Percentiles rank a stretch among this genome's conserved stretches.
phyloP scores from a whole-genome alignment of 2,113 vertebrate genomes.

The Isurus oxyrinchus region DNA sequence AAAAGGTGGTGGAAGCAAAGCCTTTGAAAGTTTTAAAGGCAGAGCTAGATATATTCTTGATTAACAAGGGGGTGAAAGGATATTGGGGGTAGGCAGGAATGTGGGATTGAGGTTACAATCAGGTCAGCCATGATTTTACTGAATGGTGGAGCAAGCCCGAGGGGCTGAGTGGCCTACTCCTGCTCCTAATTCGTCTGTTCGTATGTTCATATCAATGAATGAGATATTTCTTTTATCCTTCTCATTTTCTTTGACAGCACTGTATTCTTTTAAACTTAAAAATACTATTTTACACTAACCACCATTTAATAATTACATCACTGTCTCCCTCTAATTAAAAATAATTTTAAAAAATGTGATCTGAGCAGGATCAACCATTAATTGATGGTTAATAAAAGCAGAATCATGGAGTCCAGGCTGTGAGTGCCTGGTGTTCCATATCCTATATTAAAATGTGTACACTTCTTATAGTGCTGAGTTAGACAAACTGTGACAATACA shows the following conservation, averaged over 20 bases:
- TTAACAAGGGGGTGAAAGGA: too few species aligned
- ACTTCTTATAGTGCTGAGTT: slow-evolving; percentile 68
- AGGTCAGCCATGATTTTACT: too few species aligned
- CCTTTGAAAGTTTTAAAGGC: too few species aligned
- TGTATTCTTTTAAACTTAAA: neutral
- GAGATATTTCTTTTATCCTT: neutral
- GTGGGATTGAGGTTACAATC: too few species aligned
- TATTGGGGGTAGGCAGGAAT: too few species aligned
- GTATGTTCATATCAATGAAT: neutral
- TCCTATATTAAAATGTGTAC: slow-evolving; percentile 70
- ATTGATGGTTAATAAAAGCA: slow-evolving; percentile 72
- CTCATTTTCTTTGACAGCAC: neutral
- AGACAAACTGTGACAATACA: slow-evolving; percentile 73
- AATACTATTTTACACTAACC: neutral
- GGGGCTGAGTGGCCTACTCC: too few species aligned
- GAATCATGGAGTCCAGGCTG: slow-evolving; percentile 62
- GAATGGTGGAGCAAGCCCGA: too few species aligned
- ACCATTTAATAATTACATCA: neutral
- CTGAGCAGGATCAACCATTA: slow-evolving; percentile 53
- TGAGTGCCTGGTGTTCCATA: slow-evolving; percentile 65
- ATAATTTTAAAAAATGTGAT: neutral
- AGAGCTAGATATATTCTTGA: too few species aligned
- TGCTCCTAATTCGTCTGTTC: too few species aligned
- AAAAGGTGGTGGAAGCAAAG: too few species aligned
- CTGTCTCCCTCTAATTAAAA: neutral